Evolutionary conservation across 2,113 vertebrate species (phyloP).

Genomic region (Craseonycteris thonglongyai): DNA sequence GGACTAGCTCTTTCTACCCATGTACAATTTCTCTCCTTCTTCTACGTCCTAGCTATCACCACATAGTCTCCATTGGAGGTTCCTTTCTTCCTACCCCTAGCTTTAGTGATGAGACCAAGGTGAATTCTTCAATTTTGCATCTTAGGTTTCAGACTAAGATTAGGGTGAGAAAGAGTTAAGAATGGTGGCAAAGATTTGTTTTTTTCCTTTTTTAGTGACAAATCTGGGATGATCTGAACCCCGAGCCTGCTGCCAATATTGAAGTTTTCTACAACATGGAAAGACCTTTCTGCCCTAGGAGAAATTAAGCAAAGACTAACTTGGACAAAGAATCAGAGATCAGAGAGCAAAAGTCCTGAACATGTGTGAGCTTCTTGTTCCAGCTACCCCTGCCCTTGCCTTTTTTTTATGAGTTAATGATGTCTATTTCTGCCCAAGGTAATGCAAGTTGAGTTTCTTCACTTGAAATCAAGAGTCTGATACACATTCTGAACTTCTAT

Average conservation of each 20-base stretch:
- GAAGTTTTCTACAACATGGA: background rate
- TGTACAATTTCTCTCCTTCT: background rate
- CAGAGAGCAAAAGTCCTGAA: background rate
- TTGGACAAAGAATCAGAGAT: background rate
- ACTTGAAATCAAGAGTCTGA: background rate
- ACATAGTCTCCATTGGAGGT: background rate
- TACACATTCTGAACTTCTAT: background rate
- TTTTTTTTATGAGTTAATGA: background rate
- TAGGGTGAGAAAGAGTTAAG: background rate
- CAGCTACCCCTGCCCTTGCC: background rate
- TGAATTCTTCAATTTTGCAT: background rate
- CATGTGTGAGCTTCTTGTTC: background rate
- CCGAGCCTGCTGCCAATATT: background rate
- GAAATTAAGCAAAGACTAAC: background rate
- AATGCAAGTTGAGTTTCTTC: background rate
- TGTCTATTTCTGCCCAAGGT: background rate
- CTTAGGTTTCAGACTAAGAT: background rate
- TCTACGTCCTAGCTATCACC: rapidly evolving
- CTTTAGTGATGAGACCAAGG: background rate
- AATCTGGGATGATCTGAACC: background rate
- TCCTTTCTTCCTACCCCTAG: background rate
- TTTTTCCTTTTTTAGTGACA: background rate
- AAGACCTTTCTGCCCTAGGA: background rate
- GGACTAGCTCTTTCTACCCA: background rate
- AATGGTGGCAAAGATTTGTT: background rate